phyloP scores from a whole-genome alignment of 2,113 vertebrate species.

The Pontoporia blainvillei region DNA sequence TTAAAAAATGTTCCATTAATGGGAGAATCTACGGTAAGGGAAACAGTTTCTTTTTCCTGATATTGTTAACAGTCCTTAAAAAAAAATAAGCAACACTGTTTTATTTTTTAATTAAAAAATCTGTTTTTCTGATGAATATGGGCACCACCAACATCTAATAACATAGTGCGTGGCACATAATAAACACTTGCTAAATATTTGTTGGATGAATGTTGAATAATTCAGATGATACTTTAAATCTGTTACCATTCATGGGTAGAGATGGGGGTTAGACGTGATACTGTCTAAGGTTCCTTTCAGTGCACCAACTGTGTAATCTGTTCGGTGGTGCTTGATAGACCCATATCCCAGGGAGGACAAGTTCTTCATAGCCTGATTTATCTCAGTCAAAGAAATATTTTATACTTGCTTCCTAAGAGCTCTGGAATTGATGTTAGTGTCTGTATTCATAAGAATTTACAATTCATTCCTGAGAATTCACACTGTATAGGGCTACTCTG shows the following conservation, averaged over 20 bases:
- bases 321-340: background rate
- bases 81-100: background rate
- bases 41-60: background rate
- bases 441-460: background rate
- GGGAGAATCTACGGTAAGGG: conserved; percentile 78
- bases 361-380: background rate
- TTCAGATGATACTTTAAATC: background rate
- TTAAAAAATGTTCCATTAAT: conserved; percentile 82
- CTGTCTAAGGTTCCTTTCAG: background rate
- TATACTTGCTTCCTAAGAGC: background rate
- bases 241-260: background rate
- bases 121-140: background rate
- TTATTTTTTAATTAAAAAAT: background rate
- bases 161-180: background rate
- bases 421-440: background rate
- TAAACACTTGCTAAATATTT: background rate
- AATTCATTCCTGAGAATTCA: background rate
- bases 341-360: background rate
- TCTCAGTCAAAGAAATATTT: background rate
- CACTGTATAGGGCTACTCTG: background rate
- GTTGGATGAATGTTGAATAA: background rate
- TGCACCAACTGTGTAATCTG: background rate
- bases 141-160: background rate
- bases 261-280: background rate
- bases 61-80: background rate